phyloP scores from a whole-genome alignment of 2,797 vertebrate genomes.

The Catharus ustulatus region DNA sequence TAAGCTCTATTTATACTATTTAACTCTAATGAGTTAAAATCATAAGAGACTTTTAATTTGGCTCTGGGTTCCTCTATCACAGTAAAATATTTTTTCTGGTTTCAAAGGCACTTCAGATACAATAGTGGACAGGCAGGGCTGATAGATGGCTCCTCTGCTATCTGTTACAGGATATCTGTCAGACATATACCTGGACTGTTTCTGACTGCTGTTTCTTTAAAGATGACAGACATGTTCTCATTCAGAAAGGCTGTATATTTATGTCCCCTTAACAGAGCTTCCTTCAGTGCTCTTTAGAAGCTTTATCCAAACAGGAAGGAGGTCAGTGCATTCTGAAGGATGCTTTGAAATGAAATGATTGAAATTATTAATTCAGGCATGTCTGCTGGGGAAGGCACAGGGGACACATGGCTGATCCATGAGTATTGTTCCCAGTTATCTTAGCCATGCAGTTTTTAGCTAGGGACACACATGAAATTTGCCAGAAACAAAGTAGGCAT shows the following conservation, averaged over 20 bases:
- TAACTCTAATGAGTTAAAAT: background rate
- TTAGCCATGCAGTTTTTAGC: background rate
- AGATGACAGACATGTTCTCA: background rate
- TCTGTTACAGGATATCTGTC: background rate
- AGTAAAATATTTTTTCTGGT: background rate
- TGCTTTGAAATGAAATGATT: background rate
- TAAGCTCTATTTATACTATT: background rate
- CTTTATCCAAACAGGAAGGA: background rate
- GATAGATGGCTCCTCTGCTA: background rate
- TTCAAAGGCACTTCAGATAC: background rate
- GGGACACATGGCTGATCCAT: background rate
- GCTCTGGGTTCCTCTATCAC: background rate
- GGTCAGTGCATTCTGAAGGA: background rate
- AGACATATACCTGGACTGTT: background rate
- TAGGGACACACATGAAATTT: background rate
- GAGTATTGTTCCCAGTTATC: background rate
- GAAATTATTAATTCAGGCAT: background rate
- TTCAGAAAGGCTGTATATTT: slow-evolving; percentile 21
- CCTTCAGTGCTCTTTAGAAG: background rate
- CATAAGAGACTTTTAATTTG: background rate
- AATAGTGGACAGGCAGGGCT: background rate
- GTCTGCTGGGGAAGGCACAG: background rate
- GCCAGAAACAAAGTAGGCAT: background rate
- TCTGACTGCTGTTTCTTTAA: slow-evolving; percentile 7
- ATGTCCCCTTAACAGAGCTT: background rate